Evolutionary conservation across 1,140 invertebrate species (phyloP), one percentile per base, ranked within the genome.

Genomic region (Colletes latitarsis): DNA sequence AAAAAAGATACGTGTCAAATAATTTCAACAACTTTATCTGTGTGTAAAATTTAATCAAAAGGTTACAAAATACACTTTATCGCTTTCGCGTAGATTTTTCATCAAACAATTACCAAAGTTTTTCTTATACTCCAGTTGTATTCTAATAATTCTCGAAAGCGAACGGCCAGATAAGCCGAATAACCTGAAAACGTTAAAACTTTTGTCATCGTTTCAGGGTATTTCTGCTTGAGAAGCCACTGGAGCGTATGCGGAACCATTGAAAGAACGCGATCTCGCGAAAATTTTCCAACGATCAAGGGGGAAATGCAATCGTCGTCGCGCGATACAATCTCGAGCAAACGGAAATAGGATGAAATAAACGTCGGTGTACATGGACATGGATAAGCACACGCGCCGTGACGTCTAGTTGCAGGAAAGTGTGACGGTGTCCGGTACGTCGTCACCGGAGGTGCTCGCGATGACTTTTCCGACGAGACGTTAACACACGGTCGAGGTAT

Each of bases 381-480:
- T 17, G 14, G 2, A 12, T 21, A 15, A 39, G 6, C 5, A 17
- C n/a, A 8, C 30, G 12, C n/a, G 8, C 0, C 57, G 57, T 19
- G n/a, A 19, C n/a, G 57, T 1, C 6, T 6, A 3, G 57, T 6
- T 15, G 0, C 6, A n/a, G 15, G 14, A 17, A 53, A 17, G 3
- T 21, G 41, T 19, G 14, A 43, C 6, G 6, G 4, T 10, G 14
- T 58, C 46, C 52, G 64, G 72, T 17, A 15, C 39, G 43, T 75
- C 71, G 58, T 52, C 41, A 19, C 17, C 46, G 30, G 19, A 5
- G 12, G 5, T 21, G 30, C 52, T 64, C 49, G 53, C 10, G 77
- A 46, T 30, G 69, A 67, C 60, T 75, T 62, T 53, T 66, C 62
- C 60, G 15, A 12, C 52, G 21, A 62, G 60, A 52, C 60, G 63